phyloP scores from a whole-genome alignment of 2,797 vertebrate genomes.

The Gymnodraco acuticeps region DNA sequence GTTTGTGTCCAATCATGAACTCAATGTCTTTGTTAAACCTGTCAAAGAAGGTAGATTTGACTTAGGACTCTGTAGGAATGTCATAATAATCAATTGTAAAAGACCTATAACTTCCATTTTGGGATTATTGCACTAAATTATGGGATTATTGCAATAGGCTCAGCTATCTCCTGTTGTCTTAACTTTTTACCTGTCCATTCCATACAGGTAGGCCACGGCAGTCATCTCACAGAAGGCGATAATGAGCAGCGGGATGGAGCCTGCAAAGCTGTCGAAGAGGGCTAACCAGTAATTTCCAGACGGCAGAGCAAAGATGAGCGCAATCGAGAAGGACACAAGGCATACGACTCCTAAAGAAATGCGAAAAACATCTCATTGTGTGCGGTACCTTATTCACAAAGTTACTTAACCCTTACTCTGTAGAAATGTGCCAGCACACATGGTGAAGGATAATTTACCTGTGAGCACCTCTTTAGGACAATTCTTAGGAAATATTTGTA shows the following conservation, averaged over 20 bases:
- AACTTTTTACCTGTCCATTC: constrained; percentile 60
- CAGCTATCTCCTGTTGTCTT: neutral
- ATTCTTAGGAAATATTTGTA: constrained; percentile 81
- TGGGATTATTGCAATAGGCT: no score
- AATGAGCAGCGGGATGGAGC: constrained; percentile 89
- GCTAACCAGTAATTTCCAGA: constrained; percentile 92
- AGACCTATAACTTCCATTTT: no score
- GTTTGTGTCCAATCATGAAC: constrained; percentile 91
- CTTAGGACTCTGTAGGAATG: neutral
- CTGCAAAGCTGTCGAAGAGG: constrained; percentile 87
- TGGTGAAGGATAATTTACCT: constrained; percentile 71
- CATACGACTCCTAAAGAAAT: constrained; percentile 85
- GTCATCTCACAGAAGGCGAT: constrained; percentile 91
- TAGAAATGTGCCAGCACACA: neutral
- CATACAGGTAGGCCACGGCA: constrained; percentile 87
- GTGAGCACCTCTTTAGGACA: constrained; percentile 89
- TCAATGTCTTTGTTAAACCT: constrained; percentile 90
- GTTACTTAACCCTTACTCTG: neutral
- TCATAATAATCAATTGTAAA: neutral
- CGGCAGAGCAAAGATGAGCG: constrained; percentile 86
- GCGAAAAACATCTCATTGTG: neutral
- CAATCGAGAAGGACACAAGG: constrained; percentile 78
- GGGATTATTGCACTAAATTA: no score
- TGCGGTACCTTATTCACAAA: neutral
- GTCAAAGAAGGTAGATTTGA: constrained; percentile 13